Evolutionary conservation across 2,888 invertebrate species (phyloP).

Genomic region (Fragum sueziense): DNA sequence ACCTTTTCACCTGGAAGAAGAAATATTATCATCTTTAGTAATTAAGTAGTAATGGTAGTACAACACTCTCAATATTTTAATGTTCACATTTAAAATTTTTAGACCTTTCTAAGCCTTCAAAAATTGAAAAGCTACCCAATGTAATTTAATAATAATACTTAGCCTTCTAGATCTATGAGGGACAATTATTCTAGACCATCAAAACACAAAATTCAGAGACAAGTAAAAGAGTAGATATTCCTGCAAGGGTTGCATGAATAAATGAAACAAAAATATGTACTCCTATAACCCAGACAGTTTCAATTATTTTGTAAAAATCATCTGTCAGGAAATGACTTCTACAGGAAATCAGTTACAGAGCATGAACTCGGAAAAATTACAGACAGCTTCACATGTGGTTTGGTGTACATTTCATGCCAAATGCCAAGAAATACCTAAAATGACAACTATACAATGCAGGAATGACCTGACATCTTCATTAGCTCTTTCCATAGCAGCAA

Average conservation of each 20-base stretch:
- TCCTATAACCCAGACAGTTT: constrained; percentile 7
- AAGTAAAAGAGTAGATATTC: too few species aligned
- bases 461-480: not conserved
- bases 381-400: not conserved
- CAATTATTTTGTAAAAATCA: constrained; percentile 10
- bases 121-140: too few species aligned
- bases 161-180: too few species aligned
- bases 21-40: not conserved
- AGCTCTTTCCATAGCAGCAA: too few species aligned
- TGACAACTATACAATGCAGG: constrained; percentile 1
- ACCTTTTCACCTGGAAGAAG: constrained; percentile 59
- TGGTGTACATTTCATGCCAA: not conserved
- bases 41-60: not conserved
- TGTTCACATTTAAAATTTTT: too few species aligned
- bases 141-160: too few species aligned
- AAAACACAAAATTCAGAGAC: too few species aligned
- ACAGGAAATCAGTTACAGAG: constrained; percentile 1
- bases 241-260: not conserved
- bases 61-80: too few species aligned
- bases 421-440: not conserved
- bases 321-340: constrained; percentile 17
- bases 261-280: constrained; percentile 9
- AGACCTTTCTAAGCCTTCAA: too few species aligned
- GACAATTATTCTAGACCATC: too few species aligned
- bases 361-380: not conserved